A percentile compares a stretch with the other conserved stretches of the same genome.
Evolutionary conservation across 2,797 vertebrate genomes (phyloP).

Genomic region (Enteromius treurensis): DNA sequence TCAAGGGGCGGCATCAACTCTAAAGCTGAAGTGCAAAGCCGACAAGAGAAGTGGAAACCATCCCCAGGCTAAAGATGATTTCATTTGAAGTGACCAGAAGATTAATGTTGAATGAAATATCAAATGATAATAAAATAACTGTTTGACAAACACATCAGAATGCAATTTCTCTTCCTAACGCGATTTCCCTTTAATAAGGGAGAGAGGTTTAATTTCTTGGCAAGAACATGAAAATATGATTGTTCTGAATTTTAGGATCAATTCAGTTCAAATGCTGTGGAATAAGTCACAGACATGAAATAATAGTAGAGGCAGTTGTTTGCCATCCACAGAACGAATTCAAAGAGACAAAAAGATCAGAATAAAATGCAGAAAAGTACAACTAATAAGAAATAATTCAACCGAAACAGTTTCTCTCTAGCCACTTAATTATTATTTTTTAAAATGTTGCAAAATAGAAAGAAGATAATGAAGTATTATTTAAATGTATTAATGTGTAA

Average conservation of each 20-base stretch:
- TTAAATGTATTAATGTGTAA: not conserved
- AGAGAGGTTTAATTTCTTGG: constrained; percentile 13
- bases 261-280: not conserved
- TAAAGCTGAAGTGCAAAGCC: constrained; percentile 57
- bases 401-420: not conserved
- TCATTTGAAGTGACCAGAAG: not conserved
- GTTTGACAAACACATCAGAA: not conserved
- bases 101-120: constrained; percentile 18
- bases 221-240: not conserved
- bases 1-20: constrained; percentile 74
- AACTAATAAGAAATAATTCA: not conserved
- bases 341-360: not conserved
- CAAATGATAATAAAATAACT: not conserved
- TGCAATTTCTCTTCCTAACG: not conserved
- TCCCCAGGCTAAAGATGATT: not conserved
- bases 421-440: not conserved
- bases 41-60: constrained; percentile 47
- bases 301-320: not conserved
- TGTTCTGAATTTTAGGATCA: not conserved
- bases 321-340: not conserved
- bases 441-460: not conserved
- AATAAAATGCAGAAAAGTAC: not conserved
- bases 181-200: not conserved
- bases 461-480: not conserved
- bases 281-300: not conserved